Evolutionary conservation across 2,113 vertebrate genomes (phyloP), one percentile per base, ranked within the genome.

Genomic region (Oceanodroma tethys): DNA sequence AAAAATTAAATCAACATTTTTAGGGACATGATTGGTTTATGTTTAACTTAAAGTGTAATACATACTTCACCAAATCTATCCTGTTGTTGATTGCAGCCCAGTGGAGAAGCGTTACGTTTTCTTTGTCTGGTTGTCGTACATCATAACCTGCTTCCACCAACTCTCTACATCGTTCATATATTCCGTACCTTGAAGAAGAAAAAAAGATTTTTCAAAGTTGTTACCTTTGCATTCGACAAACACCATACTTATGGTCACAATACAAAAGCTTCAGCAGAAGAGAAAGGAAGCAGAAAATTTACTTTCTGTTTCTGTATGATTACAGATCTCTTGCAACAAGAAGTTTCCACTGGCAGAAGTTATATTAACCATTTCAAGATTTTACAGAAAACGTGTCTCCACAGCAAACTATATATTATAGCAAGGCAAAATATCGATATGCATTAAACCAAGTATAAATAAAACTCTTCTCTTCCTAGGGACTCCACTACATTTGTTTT

Each of bases 51-150:
- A 85, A 67, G 43, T 2, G 5, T 30, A 87, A 67, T 40, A 99
- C 99, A 91, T 98, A 99, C 99, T 99, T 99, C 97, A 99, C 99
- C 97, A 99, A 97, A 97, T 99, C 99, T 98, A 99, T 98, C 95
- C 99, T 99, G 98, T 99, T 99, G 98, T 99, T 99, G 98, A 99
- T 99, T 94, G 99, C 99, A 79, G 99, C 99, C 99, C 99, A 99
- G 86, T 99, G 99, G n/a, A 99, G 99, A 75, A 99, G 99, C 0
- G 99, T 99, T 50, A 99, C 99, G 2, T 99, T 99, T 98, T 99
- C 99, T 98, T 99, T 99, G 98, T 99, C 99, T 66, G 99, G 99
- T 81, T 99, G 99, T 83, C 99, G 98, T 43, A 99, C 99, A 52
- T 99, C 99, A 42, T 99, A 99, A 48, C 99, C 99, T n/a, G 99